Base-by-base conservation (phyloP, 2,797 vertebrate species). In the Aeoliscus strigatus region DNA sequence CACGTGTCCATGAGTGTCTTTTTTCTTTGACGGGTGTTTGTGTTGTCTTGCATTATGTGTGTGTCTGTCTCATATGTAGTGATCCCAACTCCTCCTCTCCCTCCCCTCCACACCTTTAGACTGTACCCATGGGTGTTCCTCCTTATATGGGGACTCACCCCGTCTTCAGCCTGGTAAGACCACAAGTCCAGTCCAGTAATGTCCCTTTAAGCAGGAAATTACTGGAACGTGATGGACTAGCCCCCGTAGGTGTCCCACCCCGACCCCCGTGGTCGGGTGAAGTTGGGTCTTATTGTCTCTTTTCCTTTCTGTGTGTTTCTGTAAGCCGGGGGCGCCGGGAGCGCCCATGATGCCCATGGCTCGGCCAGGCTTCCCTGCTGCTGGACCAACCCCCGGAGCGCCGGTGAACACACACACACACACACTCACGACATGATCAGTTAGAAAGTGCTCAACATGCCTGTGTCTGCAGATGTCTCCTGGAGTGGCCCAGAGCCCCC, bases 331-430 rank as follows among this genome's bases (percentile, higher is more conserved):
- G 9, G 79, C 90, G 31, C 88, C 90, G 15, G 92, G 91, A 6
- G 89, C 91, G 55, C 88, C 93, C 60, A 94, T 95, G 92, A 94
- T 97, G 94, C 88, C 92, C 5, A 93, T 96, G 93, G 92, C 90
- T 86, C 92, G 93, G 77, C 94, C 94, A 33, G 88, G 93, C 5
- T 96, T 98, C 70, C 78, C 85, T 28, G 64, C 82, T 2, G n/a
- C 74, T 1, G 86, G 83, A 45, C 91, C 85, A 58, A 87, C 87
- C 4, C 72, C 91, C 4, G 73, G 91, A 75, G 89, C 92, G 55
- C 94, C 91, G 88, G 96, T 98, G 82, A 4, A 23, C 8, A 4
- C 21, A 4, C 8, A 34, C 14, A 14, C 11, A 40, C n/a, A n/a
- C n/a, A n/a, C n/a, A n/a, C n/a, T n/a, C n/a, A n/a, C n/a, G n/a